Base-by-base conservation (phyloP, 2,113 vertebrate species). In the human region DNA sequence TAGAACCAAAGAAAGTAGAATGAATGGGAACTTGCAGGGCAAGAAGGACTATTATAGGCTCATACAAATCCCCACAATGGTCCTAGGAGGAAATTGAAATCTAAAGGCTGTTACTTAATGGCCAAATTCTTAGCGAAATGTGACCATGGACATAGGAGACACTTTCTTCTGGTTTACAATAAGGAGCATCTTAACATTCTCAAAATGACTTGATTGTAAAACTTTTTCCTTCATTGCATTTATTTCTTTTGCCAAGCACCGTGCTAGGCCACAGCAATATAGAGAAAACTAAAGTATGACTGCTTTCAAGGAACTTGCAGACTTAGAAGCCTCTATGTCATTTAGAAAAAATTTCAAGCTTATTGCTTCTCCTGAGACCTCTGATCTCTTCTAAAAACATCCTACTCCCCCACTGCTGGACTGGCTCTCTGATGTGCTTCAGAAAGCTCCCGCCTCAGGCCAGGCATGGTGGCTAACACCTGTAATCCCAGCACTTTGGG, bases 61-160 rank as follows among this genome's bases (percentile, higher is more conserved):
- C 43, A 79, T 88, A 85, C 90, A 96, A 91, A 72, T 92, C 81
- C 79, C 40, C 45, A 78, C 43, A 94, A 79, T 82, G 52, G 70
- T 97, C 94, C 84, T 97, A 81, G 38, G 88, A 97, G 90, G 61
- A 97, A 97, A 98, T 52, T 85, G 81, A 96, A 97, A 95, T 94
- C 40, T 70, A 96, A 94, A 16, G 27, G 40, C 90, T 94, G 76
- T 81, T 95, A 96, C 9, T 87, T 87, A 97, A 94, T 17, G 66
- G 80, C 50, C 82, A 93, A 82, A 87, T 94, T 96, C 83, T 93
- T 80, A 84, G 55, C n/a, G 81, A 95, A 91, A 92, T 84, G 86
- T 81, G 70, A 87, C 55, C 8, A 11, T 80, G 40, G 59, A 79
- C 57, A 93, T 75, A 90, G 40, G 45, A 96, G 94, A 88, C 4